Conservation (phyloP, 2,113 vertebrate genomes). For the Macquaria ambigua region DNA sequence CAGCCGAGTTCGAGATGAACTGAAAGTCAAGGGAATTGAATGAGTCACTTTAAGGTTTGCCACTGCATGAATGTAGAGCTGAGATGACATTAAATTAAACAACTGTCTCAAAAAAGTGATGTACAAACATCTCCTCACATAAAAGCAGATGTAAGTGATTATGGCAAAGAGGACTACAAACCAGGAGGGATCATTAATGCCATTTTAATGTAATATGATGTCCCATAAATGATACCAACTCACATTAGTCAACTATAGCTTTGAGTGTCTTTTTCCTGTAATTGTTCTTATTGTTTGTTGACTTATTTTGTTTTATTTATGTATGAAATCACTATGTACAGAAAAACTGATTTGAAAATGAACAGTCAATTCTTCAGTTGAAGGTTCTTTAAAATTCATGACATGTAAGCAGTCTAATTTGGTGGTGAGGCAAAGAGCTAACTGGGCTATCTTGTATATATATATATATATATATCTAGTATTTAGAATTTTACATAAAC, state of each 20-base stretch:
- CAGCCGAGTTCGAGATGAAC: slow-evolving; percentile 80
- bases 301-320: not conserved
- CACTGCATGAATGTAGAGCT: not conserved
- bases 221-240: not conserved
- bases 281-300: not conserved
- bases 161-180: not conserved
- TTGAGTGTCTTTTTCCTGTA: too few species aligned
- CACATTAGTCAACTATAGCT: not conserved
- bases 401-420: not conserved
- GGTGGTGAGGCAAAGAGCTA: not conserved
- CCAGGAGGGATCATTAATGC: not conserved
- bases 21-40: slow-evolving; percentile 83
- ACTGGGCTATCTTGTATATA: not conserved
- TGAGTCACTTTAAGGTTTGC: slow-evolving; percentile 26
- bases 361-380: not conserved
- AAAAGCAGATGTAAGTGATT: not conserved
- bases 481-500: not conserved
- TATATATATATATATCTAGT: too few species aligned
- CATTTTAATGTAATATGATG: not conserved
- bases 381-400: not conserved
- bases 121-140: not conserved
- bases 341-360: not conserved
- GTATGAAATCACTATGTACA: not conserved
- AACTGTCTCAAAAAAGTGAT: not conserved
- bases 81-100: not conserved